Conservation (phyloP, 2,888 invertebrate species). For the Cheilosia scutellata region DNA sequence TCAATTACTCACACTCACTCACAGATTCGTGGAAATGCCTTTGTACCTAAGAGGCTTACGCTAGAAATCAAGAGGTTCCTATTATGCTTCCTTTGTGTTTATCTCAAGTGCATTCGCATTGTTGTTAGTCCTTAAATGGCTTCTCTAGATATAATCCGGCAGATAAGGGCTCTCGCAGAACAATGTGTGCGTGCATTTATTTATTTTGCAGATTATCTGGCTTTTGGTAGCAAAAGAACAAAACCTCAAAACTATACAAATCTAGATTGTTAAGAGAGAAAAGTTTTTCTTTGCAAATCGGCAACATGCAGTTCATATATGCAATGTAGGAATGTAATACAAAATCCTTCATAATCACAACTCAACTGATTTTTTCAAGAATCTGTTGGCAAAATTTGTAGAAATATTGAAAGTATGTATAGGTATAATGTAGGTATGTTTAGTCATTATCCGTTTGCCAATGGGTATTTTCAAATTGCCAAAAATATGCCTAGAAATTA, state of each 20-base stretch:
- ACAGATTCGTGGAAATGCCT: constrained; percentile 7
- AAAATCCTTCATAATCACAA: too few species aligned
- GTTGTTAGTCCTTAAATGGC: constrained; percentile 17
- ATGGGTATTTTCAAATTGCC: too few species aligned
- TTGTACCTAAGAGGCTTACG: constrained; percentile 48
- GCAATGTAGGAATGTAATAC: neutral
- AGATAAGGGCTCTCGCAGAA: constrained; percentile 2
- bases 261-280: neutral
- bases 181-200: constrained; percentile 47
- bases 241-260: neutral
- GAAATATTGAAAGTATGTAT: too few species aligned
- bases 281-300: neutral
- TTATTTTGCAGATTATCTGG: constrained; percentile 50
- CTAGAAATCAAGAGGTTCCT: constrained; percentile 54
- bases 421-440: too few species aligned
- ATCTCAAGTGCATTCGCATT: constrained; percentile 49
- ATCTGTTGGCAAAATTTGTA: neutral
- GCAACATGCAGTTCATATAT: neutral
- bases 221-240: constrained; percentile 31
- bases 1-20: constrained; percentile 11
- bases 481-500: too few species aligned
- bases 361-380: neutral
- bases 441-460: too few species aligned
- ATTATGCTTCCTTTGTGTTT: constrained; percentile 47
- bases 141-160: neutral